Percentiles rank a stretch among this genome's conserved stretches.
phyloP scores from a whole-genome alignment of 2,888 invertebrate species.

The Himalopsyche tibetana region DNA sequence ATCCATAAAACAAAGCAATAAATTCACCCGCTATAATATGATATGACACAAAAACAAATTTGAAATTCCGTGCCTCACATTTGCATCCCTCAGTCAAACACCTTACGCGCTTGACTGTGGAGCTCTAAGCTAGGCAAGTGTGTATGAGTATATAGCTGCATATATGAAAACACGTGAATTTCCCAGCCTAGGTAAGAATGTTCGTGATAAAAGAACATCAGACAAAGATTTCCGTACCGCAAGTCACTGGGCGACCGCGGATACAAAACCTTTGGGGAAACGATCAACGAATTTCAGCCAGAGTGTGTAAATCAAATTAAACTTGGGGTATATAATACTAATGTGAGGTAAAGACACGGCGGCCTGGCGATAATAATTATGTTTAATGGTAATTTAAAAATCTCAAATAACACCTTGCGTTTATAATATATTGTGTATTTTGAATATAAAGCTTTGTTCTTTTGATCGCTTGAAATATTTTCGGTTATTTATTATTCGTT shows the following conservation, averaged over 20 bases:
- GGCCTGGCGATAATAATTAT: not conserved
- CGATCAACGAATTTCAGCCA: slow-evolving; percentile 45
- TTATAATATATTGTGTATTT: slow-evolving; percentile 4
- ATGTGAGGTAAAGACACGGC: slow-evolving; percentile 23
- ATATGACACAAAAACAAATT: slow-evolving; percentile 20
- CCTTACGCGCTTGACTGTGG: slow-evolving; percentile 21
- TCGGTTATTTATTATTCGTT: slow-evolving; percentile 7
- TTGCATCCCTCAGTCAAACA: slow-evolving; percentile 17
- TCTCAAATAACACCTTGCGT: slow-evolving; percentile 26
- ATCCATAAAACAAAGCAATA: slow-evolving; percentile 5
- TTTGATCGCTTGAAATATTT: slow-evolving; percentile 6
- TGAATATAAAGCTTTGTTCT: not conserved
- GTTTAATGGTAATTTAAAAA: slow-evolving; percentile 34
- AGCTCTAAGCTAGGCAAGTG: not conserved
- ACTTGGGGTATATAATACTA: slow-evolving; percentile 49
- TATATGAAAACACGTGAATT: slow-evolving; percentile 48
- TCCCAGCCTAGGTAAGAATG: slow-evolving; percentile 49
- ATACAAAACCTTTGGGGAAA: not conserved
- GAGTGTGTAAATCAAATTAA: slow-evolving; percentile 57
- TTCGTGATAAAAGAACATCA: slow-evolving; percentile 59
- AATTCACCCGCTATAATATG: slow-evolving; percentile 1
- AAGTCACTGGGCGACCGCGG: slow-evolving; percentile 22
- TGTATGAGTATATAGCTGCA: not conserved
- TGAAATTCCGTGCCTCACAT: slow-evolving; percentile 17
- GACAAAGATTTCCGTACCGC: slow-evolving; percentile 52